Conservation (phyloP, 2,797 vertebrate genomes). For the Molossus molossus region DNA sequence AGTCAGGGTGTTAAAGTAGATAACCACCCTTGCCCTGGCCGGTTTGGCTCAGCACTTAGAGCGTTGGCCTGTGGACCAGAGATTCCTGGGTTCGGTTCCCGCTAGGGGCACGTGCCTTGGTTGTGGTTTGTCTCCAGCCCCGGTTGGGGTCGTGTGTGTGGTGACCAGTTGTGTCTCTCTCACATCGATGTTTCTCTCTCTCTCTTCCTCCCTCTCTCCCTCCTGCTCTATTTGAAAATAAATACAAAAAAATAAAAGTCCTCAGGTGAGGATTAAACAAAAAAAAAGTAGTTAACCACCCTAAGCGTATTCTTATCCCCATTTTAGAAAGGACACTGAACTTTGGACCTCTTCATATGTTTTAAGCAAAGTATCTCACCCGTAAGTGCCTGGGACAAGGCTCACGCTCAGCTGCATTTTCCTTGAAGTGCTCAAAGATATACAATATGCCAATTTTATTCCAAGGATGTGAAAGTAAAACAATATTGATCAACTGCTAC, state of each 20-base stretch:
- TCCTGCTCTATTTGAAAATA: no score
- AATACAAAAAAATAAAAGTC: no score
- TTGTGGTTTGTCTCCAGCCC: no score
- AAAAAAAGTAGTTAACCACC: background rate
- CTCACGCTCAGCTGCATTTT: background rate
- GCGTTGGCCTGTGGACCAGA: no score
- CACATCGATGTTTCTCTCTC: no score
- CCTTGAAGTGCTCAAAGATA: constrained; percentile 21
- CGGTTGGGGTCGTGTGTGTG: no score
- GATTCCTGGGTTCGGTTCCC: no score
- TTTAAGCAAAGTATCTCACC: constrained; percentile 11
- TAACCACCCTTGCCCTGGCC: background rate
- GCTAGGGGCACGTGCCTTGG: no score
- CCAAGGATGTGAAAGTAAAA: background rate
- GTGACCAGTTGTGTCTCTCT: no score
- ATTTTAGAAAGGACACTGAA: constrained; percentile 57
- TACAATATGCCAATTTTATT: constrained; percentile 4
- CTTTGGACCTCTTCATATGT: background rate
- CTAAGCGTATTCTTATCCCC: background rate
- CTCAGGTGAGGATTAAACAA: no score
- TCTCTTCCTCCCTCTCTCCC: no score
- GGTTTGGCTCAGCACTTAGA: no score
- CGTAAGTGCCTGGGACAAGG: background rate
- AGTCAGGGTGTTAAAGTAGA: background rate
- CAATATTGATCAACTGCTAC: background rate